phyloP scores from a whole-genome alignment of 2,113 vertebrate genomes.

The Platysternon megacephalum region DNA sequence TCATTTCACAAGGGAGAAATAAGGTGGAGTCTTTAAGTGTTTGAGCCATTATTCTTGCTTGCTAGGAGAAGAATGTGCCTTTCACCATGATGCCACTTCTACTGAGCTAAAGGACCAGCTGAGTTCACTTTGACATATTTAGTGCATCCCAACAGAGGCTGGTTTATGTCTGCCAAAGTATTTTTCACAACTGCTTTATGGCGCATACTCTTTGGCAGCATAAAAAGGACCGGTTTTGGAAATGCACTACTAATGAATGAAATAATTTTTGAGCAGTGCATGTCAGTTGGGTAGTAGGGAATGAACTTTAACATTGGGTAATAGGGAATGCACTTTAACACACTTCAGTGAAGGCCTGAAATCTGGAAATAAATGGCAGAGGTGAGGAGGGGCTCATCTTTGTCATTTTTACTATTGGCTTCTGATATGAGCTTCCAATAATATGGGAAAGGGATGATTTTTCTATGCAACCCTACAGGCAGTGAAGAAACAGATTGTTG shows the following conservation, averaged over 20 bases:
- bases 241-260: conserved; percentile 31
- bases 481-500: conserved; percentile 45
- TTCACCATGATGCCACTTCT: conserved; percentile 11
- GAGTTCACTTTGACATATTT: conserved; percentile 66
- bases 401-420: conserved; percentile 21
- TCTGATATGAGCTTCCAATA: conserved; percentile 24
- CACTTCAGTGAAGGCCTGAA: conserved; percentile 21
- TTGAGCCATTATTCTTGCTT: conserved; percentile 42
- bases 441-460: neutral
- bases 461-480: conserved; percentile 24
- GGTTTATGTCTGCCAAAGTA: conserved; percentile 29
- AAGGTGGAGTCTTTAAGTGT: conserved; percentile 55
- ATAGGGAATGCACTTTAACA: conserved; percentile 27
- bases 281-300: conserved; percentile 49
- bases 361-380: neutral
- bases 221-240: conserved; percentile 24
- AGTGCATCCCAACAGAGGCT: conserved; percentile 35
- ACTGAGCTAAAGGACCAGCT: conserved; percentile 33
- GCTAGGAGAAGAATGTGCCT: conserved; percentile 27
- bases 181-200: conserved; percentile 51
- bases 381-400: conserved; percentile 38
- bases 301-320: conserved; percentile 47
- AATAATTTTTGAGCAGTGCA: conserved; percentile 31
- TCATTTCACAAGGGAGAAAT: conserved; percentile 65
- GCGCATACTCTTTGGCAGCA: neutral